phyloP scores from a whole-genome alignment of 2,797 vertebrate species.

The Poeciliopsis turneri region DNA sequence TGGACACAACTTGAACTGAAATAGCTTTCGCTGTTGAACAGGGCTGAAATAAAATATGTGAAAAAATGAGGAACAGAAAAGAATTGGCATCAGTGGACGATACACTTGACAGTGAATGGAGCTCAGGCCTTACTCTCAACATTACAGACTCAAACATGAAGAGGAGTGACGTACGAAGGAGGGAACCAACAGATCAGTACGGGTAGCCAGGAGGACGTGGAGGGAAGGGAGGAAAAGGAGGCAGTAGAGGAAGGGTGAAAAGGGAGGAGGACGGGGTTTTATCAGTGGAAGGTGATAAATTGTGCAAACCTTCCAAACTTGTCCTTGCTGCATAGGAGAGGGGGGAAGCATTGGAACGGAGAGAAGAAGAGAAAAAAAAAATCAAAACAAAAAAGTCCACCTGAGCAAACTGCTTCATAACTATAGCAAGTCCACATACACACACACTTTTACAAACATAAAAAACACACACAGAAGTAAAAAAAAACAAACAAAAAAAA shows the following conservation, averaged over 20 bases:
- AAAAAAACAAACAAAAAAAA: not conserved
- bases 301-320: slow-evolving; percentile 99
- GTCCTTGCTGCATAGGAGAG: slow-evolving; percentile 96
- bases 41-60: slow-evolving; percentile 1
- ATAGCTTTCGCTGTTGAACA: not conserved
- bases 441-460: slow-evolving; percentile 23
- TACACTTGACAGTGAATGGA: slow-evolving; percentile 43
- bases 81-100: slow-evolving; percentile 14
- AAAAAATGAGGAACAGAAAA: slow-evolving; percentile 26
- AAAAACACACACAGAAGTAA: slow-evolving; percentile 9
- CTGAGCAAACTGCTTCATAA: slow-evolving; percentile 71
- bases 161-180: slow-evolving; percentile 68
- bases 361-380: slow-evolving; percentile 97
- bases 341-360: slow-evolving; percentile 99
- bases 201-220: slow-evolving; percentile 71
- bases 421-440: slow-evolving; percentile 42
- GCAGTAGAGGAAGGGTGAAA: slow-evolving; percentile 74
- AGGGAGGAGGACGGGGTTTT: slow-evolving; percentile 54
- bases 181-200: slow-evolving; percentile 72
- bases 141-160: slow-evolving; percentile 62
- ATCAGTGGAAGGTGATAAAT: slow-evolving; percentile 97
- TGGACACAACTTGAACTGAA: not conserved
- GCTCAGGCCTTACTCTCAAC: slow-evolving; percentile 43
- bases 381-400: slow-evolving; percentile 85
- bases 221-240: slow-evolving; percentile 27